A percentile compares a stretch with the other conserved stretches of the same genome.
Evolutionary conservation across 37 sponge, comb jelly and placozoan species (phyloP).

Genomic region (Chondrilla cf. caribensis): DNA sequence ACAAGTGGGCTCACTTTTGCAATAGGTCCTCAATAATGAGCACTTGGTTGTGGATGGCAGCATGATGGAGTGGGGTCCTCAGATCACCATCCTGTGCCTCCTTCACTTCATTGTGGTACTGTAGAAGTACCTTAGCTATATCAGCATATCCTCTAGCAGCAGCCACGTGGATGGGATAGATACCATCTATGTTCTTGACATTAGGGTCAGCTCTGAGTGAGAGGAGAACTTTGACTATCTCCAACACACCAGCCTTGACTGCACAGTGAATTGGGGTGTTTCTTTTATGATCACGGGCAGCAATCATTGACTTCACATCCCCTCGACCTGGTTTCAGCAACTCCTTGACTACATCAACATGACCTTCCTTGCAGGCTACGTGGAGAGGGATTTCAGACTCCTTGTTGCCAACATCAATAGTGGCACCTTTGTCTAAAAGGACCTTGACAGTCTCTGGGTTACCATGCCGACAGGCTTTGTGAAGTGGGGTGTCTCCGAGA

Average conservation of each 20-base stretch:
- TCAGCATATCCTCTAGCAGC: slow-evolving; percentile 62
- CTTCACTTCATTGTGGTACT: slow-evolving; percentile 5
- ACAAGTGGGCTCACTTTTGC: slow-evolving; percentile 57
- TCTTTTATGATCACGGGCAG: slow-evolving; percentile 44
- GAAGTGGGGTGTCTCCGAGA: slow-evolving; percentile 73
- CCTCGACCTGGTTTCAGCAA: slow-evolving; percentile 28
- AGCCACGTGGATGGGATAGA: slow-evolving; percentile 82
- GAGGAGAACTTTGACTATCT: slow-evolving; percentile 57
- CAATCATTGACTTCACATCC: slow-evolving; percentile 2
- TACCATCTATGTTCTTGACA: slow-evolving; percentile 45
- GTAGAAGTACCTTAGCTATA: slow-evolving; percentile 57
- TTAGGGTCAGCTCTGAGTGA: slow-evolving; percentile 35
- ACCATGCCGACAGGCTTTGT: slow-evolving; percentile 71
- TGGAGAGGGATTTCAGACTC: slow-evolving; percentile 68
- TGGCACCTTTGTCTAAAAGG: slow-evolving; percentile 36
- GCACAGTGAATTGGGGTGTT: slow-evolving; percentile 81
- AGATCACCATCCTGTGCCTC: slow-evolving; percentile 34
- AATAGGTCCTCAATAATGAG: slow-evolving; percentile 78
- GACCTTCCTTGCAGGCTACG: slow-evolving; percentile 68
- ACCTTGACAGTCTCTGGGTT: slow-evolving; percentile 52
- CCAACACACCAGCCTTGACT: slow-evolving; percentile 61
- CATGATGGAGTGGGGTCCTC: slow-evolving; percentile 81
- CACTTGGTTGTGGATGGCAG: slow-evolving; percentile 70
- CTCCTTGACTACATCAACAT: slow-evolving; percentile 62
- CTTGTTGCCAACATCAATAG: slow-evolving; percentile 6